These are phyloP conservation scores for Synergus itoensis DNA, from an alignment of 2,888 invertebrate genomes.

Conservation along the genomic window DNA sequence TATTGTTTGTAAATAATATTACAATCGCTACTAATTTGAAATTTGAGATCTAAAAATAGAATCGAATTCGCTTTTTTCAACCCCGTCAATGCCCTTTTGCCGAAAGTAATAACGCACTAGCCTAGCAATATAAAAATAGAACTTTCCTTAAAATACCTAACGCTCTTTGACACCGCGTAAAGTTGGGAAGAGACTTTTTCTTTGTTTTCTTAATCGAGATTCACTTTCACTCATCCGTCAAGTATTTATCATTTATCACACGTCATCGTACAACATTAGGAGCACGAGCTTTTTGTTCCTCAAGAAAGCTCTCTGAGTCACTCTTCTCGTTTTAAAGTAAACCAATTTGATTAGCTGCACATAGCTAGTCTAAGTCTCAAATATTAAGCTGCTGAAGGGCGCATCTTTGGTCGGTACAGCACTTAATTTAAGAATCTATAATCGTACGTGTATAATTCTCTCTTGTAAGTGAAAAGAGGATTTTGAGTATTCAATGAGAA, in stretches of 20 bases:
- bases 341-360: slow-evolving; percentile 25
- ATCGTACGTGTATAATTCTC: slow-evolving; percentile 21
- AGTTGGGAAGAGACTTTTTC: slow-evolving; percentile 53
- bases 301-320: slow-evolving; percentile 38
- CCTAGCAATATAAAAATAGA: slow-evolving; percentile 63
- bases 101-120: slow-evolving; percentile 48
- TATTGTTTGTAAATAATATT: slow-evolving; percentile 25
- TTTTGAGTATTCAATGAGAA: slow-evolving; percentile 12
- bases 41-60: slow-evolving; percentile 59
- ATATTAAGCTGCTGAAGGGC: slow-evolving; percentile 38
- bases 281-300: slow-evolving; percentile 14
- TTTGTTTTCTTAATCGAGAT: slow-evolving; percentile 46
- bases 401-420: slow-evolving; percentile 53
- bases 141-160: slow-evolving; percentile 51
- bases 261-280: slow-evolving; percentile 22
- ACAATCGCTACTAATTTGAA: not conserved
- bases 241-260: slow-evolving; percentile 27
- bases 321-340: slow-evolving; percentile 36
- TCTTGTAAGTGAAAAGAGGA: not conserved
- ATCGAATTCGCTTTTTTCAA: slow-evolving; percentile 47
- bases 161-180: slow-evolving; percentile 55
- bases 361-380: slow-evolving; percentile 30
- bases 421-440: slow-evolving; percentile 50
- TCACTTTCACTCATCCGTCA: slow-evolving; percentile 30
- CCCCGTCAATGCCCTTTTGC: slow-evolving; percentile 45